phyloP scores from a whole-genome alignment of 2,797 vertebrate species.

The Lutjanus campechanus region DNA sequence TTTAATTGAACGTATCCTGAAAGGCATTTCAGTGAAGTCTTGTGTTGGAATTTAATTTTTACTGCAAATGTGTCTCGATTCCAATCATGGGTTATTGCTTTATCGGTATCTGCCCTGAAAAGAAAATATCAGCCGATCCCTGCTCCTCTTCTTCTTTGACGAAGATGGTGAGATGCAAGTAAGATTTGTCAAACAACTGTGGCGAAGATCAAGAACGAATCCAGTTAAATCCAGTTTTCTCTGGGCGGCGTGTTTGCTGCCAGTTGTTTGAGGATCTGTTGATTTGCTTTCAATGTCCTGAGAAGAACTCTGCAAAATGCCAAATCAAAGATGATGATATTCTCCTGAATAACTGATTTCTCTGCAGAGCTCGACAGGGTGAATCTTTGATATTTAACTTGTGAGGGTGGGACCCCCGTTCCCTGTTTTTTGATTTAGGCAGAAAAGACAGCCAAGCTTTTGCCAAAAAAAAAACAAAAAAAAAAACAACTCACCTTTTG shows the following conservation, averaged over 20 bases:
- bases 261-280: not conserved
- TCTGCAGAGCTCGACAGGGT: not conserved
- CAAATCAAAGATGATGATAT: slow-evolving; percentile 3
- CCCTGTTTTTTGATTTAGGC: not conserved
- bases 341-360: not conserved
- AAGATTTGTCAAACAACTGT: not conserved
- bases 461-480: not conserved
- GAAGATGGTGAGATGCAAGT: not conserved
- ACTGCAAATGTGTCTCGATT: too few relatives aligned
- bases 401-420: not conserved
- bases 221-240: not conserved
- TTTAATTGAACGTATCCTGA: too few relatives aligned
- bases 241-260: not conserved
- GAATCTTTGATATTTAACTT: slow-evolving; percentile 9
- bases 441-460: not conserved
- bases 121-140: too few relatives aligned
- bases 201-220: not conserved
- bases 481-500: slow-evolving; percentile 1
- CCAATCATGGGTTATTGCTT: too few relatives aligned
- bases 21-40: too few relatives aligned
- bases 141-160: not conserved
- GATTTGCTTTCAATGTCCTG: not conserved
- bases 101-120: too few relatives aligned
- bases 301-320: slow-evolving; percentile 13
- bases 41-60: too few relatives aligned